These are phyloP conservation scores for Agrotis clavis DNA, from an alignment of 2,888 invertebrate genomes.

Conservation along the genomic window DNA sequence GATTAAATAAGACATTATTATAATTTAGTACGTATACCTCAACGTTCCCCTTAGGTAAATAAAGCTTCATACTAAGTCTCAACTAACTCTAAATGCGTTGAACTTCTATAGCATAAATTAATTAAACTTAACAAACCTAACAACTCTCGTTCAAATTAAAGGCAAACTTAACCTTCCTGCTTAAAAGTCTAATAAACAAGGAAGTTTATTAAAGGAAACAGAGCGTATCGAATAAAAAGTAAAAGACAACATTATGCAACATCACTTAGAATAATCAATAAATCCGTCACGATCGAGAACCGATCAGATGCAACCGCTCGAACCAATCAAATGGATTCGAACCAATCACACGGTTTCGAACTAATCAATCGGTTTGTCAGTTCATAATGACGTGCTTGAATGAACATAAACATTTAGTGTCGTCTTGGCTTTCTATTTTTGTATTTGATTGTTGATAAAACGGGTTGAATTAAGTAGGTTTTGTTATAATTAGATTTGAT, in stretches of 20 bases:
- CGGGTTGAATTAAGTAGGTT: neutral
- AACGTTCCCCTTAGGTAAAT: too few species aligned
- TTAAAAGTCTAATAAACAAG: slow-evolving; percentile 25
- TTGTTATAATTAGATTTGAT: neutral
- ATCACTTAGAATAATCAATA: slow-evolving; percentile 65
- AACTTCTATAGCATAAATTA: neutral
- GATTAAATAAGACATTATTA: too few species aligned
- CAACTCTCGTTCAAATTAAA: neutral
- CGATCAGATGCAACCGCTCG: slow-evolving; percentile 48
- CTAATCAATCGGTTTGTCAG: slow-evolving; percentile 54
- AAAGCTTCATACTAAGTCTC: too few species aligned
- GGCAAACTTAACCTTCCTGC: slow-evolving; percentile 20
- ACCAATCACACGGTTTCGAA: slow-evolving; percentile 53
- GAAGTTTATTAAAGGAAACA: slow-evolving; percentile 50
- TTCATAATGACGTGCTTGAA: slow-evolving; percentile 53
- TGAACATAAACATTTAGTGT: slow-evolving; percentile 17
- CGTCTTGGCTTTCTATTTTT: slow-evolving; percentile 3
- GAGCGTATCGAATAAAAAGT: slow-evolving; percentile 63
- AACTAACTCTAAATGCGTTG: too few species aligned
- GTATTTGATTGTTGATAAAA: neutral
- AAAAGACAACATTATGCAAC: slow-evolving; percentile 56
- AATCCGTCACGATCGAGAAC: slow-evolving; percentile 46
- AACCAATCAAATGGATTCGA: slow-evolving; percentile 56
- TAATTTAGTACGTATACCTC: too few species aligned
- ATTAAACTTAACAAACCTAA: neutral